Base-by-base conservation (phyloP, 2,113 vertebrate species). In the Gasterosteus nipponicus region DNA sequence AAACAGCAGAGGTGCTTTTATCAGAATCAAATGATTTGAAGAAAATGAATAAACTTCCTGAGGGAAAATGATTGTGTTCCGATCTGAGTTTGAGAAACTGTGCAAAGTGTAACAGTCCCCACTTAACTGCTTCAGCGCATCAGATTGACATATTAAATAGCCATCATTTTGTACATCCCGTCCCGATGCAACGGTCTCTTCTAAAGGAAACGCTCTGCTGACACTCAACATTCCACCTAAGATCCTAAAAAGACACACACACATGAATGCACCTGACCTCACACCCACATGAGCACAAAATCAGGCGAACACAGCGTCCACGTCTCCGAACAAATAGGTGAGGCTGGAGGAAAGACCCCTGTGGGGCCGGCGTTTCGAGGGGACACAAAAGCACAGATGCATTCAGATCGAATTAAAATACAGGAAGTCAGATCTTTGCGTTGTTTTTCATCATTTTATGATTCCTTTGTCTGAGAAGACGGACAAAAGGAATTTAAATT, bases 261-360 rank as follows among this genome's bases (percentile, higher is more conserved):
- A 65, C 77, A 75, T 38, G 54, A 59, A 81, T 41, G n/a, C 69
- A 78, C 67, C 68, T 85, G 80, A 86, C 51, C 84, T 85, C 82
- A 82, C 82, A 86, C 73, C 75, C 76, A 87, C 73, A 68, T 66
- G 67, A 69, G 31, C 61, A 65, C 75, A 81, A 63, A 76, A 73
- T 66, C 67, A 57, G 61, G 38, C 67, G 59, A 73, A 29, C 71
- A 49, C 53, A 69, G 62, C 72, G 66, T 69, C 54, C 56, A 69
- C 38, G 65, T 71, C 69, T 62, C 73, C 73, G 69, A 77, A 44
- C 60, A 82, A 85, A 86, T 39, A 83, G 51, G 66, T 77, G 29
- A 76, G 73, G 69, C 68, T 68, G 58, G 26, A 65, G 59, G 66
- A 66, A 61, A 77, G 84, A 75, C 68, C 63, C 63, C 58, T 46